Evolutionary conservation across 2,888 invertebrate species (phyloP).

Genomic region (Acrobasis repandana): DNA sequence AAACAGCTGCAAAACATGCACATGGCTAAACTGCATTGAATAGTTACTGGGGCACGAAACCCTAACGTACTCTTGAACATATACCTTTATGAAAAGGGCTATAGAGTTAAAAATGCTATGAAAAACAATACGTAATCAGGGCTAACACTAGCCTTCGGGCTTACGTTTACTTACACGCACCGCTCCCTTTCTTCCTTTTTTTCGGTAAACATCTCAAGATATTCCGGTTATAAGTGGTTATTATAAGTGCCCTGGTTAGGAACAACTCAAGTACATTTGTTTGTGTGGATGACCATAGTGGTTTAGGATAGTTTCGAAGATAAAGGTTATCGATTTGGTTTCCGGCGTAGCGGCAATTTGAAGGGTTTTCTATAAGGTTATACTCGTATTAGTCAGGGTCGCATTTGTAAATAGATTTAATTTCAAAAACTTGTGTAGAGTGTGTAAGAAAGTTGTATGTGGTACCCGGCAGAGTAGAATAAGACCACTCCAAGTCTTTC

Average conservation of each 20-base stretch:
- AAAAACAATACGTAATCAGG: slow-evolving; percentile 59
- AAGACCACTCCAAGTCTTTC: too few relatives aligned
- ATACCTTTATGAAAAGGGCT: slow-evolving; percentile 11
- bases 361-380: not conserved
- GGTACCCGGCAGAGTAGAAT: too few relatives aligned
- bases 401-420: too few relatives aligned
- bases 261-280: not conserved
- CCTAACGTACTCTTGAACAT: slow-evolving; percentile 23
- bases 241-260: slow-evolving; percentile 4
- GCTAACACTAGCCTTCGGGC: slow-evolving; percentile 59
- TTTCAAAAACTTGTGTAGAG: too few relatives aligned
- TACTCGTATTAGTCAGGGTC: too few relatives aligned
- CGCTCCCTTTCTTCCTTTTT: slow-evolving; percentile 35
- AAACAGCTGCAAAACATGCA: slow-evolving; percentile 39
- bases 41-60: slow-evolving; percentile 51
- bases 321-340: not conserved
- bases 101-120: slow-evolving; percentile 40
- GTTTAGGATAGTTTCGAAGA: not conserved
- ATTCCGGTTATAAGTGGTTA: slow-evolving; percentile 29
- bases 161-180: slow-evolving; percentile 70
- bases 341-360: slow-evolving; percentile 18
- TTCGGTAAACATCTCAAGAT: slow-evolving; percentile 38
- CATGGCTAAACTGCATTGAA: slow-evolving; percentile 47
- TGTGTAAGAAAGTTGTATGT: too few relatives aligned
- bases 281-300: not conserved